Base-by-base conservation (phyloP, 2,888 invertebrate genomes). In the Anthrax anthrax region DNA sequence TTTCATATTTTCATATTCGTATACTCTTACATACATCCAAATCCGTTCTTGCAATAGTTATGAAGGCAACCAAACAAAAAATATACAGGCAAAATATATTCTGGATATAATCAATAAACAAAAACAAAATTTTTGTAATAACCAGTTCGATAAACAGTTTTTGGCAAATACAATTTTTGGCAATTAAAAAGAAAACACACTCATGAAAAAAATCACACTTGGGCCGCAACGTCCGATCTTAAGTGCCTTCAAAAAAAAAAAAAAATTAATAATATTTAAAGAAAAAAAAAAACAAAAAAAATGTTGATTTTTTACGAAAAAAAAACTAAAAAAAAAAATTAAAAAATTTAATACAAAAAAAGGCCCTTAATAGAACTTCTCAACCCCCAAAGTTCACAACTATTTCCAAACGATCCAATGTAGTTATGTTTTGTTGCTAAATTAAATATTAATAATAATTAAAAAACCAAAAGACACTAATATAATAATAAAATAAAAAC, bases 221-320 rank as follows among this genome's bases (percentile, higher is more conserved):
- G 85, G 86, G 85, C 86, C 86, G 81, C 78, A 79, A 83, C 85
- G 87, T 87, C 87, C 86, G 85, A 81, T 81, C 82, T 81, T 80
- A 87, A 86, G 87, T 87, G 87, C 87, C 87, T 87, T 87, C 87
- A 83, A 77, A 70, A 50, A 51, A 59, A 58, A 60, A 61, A 53
- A 51, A 52, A 56, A 45, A 43, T 42, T 46, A 77, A 70, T 56
- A 45, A 47, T 50, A 54, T 47, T 51, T 42, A 56, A 19, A 14
- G 58, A n/a, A n/a, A 63, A 48, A 48, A 42, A 44, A 36, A n/a
- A 6, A 42, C 8, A 44, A 49, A 49, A 56, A 59, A 63, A 69
- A 72, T 80, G 77, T 84, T 84, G 80, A 77, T 80, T 85, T 86
- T 85, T 81, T 83, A 81, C 80, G 77, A 80, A 78, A 79, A 76